phyloP scores from a whole-genome alignment of 2,797 vertebrate genomes.

The Rhincodon typus region DNA sequence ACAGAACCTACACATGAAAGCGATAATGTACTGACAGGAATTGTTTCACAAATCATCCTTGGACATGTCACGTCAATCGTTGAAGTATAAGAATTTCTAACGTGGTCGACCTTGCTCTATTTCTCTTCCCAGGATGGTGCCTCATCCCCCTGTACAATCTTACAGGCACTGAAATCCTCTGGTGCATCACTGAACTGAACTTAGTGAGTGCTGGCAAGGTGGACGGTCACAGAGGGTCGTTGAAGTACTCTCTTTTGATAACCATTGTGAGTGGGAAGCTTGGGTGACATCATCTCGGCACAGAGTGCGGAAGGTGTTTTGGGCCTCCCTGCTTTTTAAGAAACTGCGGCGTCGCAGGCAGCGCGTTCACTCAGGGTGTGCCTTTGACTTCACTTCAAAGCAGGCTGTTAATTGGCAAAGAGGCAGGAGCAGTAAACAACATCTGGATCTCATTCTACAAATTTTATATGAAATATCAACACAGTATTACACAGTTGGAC shows the following conservation, averaged over 20 bases:
- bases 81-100: not conserved
- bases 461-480: constrained; percentile 25
- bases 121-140: not conserved
- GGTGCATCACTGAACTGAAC: not conserved
- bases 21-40: not conserved
- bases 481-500: constrained; percentile 32
- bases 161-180: not conserved
- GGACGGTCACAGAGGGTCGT: not conserved
- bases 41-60: not conserved
- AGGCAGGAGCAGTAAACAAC: constrained; percentile 31
- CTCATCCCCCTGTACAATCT: not conserved
- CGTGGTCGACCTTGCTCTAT: not conserved
- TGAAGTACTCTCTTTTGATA: not conserved
- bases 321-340: not conserved
- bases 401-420: constrained; percentile 9
- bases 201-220: not conserved
- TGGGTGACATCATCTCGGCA: not conserved
- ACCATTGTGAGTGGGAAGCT: not conserved
- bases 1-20: not conserved
- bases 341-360: not conserved
- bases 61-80: not conserved
- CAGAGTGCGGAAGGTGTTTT: not conserved
- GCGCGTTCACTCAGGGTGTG: not conserved
- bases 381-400: constrained; percentile 21
- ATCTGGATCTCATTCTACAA: constrained; percentile 23